Percentiles rank a stretch among this genome's conserved stretches.
phyloP scores from a whole-genome alignment of 2,888 invertebrate species.

The Pteria penguin region DNA sequence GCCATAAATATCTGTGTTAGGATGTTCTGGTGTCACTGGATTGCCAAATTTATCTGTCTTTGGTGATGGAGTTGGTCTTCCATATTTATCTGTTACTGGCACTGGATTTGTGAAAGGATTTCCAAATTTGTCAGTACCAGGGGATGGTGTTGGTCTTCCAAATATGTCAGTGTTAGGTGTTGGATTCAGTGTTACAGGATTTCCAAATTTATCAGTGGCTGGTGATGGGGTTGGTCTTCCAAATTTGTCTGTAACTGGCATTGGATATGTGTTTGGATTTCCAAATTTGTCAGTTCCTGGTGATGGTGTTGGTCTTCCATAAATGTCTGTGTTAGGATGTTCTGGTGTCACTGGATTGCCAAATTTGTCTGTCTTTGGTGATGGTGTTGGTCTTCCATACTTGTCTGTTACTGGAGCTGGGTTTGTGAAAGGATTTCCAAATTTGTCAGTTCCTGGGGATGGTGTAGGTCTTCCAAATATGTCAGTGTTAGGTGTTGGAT shows the following conservation, averaged over 20 bases:
- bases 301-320: too few species aligned
- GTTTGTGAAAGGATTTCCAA: too few species aligned
- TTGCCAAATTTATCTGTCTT: constrained; percentile 15
- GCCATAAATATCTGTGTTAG: too few species aligned
- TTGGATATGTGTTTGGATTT: constrained; percentile 18
- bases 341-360: too few species aligned
- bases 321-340: too few species aligned
- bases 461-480: constrained; percentile 18
- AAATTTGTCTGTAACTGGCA: constrained; percentile 16
- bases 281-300: constrained; percentile 30
- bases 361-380: too few species aligned
- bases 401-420: too few species aligned
- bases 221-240: constrained; percentile 7
- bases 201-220: neutral
- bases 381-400: too few species aligned
- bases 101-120: constrained; percentile 49
- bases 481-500: too few species aligned
- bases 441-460: constrained; percentile 1
- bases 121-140: constrained; percentile 80
- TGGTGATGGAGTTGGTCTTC: constrained; percentile 44
- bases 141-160: constrained; percentile 80
- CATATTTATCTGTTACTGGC: constrained; percentile 36
- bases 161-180: constrained; percentile 69
- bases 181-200: constrained; percentile 47
- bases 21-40: constrained; percentile 5